Evolutionary conservation across 2,797 vertebrate genomes (phyloP).

Genomic region (Carapus acus): DNA sequence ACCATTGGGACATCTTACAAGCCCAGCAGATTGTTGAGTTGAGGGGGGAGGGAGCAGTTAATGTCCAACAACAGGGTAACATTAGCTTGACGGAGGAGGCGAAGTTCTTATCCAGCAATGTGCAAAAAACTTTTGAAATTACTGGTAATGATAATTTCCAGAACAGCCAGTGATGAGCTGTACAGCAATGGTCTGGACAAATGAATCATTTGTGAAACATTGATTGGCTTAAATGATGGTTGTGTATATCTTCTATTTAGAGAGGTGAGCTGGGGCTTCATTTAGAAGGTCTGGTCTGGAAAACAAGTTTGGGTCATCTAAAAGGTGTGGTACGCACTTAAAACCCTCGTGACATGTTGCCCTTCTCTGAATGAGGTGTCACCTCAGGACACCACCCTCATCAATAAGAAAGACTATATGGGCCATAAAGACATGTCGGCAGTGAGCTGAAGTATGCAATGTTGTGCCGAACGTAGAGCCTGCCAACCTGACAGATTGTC

Average conservation of each 20-base stretch:
- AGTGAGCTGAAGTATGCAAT: no score
- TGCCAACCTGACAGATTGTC: no score
- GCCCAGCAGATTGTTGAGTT: slow-evolving; percentile 7
- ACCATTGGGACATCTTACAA: neutral
- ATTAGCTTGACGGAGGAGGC: slow-evolving; percentile 10
- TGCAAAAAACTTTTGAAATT: no score
- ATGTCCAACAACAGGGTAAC: slow-evolving; percentile 1
- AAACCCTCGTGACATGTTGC: slow-evolving; percentile 20
- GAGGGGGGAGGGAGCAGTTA: neutral
- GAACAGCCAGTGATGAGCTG: slow-evolving; percentile 5
- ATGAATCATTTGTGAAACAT: slow-evolving; percentile 48
- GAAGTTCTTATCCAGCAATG: no score
- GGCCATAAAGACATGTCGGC: no score
- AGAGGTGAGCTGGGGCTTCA: slow-evolving; percentile 38
- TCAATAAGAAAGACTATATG: no score
- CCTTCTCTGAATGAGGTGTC: slow-evolving; percentile 19
- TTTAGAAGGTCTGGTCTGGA: slow-evolving; percentile 54
- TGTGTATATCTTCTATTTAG: no score
- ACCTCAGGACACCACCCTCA: slow-evolving; percentile 17
- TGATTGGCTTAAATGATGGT: slow-evolving; percentile 27
- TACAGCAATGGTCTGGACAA: slow-evolving; percentile 27
- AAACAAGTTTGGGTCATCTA: slow-evolving; percentile 34
- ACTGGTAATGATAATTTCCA: no score
- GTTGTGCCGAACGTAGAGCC: no score
- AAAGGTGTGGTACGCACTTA: slow-evolving; percentile 13